phyloP scores from a whole-genome alignment of 2,888 invertebrate species.

The Drosophila infuscata region DNA sequence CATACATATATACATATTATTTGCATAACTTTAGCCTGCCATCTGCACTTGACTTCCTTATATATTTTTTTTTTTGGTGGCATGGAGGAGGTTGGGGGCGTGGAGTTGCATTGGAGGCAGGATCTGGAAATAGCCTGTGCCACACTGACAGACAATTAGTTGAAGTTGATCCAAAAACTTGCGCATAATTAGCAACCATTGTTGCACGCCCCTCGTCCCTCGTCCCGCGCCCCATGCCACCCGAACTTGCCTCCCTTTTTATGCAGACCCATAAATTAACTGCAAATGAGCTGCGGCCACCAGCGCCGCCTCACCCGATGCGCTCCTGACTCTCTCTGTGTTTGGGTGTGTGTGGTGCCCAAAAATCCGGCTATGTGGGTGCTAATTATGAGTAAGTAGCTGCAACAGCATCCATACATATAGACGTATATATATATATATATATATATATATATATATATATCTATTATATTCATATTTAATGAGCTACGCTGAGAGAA shows the following conservation, averaged over 20 bases:
- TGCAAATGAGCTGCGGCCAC: slow-evolving; percentile 60
- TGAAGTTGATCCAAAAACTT: slow-evolving; percentile 74
- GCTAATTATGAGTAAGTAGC: slow-evolving; percentile 47
- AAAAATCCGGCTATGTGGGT: slow-evolving; percentile 9
- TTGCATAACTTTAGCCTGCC: slow-evolving; percentile 52
- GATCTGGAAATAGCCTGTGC: slow-evolving; percentile 21
- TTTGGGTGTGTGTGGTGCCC: slow-evolving; percentile 5
- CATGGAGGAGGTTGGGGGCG: neutral
- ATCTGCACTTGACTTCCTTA: slow-evolving; percentile 46
- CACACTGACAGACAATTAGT: slow-evolving; percentile 59
- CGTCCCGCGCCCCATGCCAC: neutral
- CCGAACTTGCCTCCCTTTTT: slow-evolving; percentile 11
- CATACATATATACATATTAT: slow-evolving; percentile 31
- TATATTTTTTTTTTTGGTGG: neutral
- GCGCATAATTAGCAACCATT: slow-evolving; percentile 73
- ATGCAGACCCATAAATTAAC: slow-evolving; percentile 56
- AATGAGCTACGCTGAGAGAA: slow-evolving; percentile 21
- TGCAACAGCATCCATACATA: slow-evolving; percentile 17
- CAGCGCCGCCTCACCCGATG: slow-evolving; percentile 30
- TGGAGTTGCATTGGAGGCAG: neutral
- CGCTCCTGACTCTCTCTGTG: slow-evolving; percentile 23
- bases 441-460: slow-evolving; percentile 5
- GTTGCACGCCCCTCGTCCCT: slow-evolving; percentile 40
- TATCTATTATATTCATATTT: slow-evolving; percentile 12
- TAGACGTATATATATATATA: slow-evolving; percentile 2